phyloP scores from a whole-genome alignment of 1,140 invertebrate species.

The Achroia grisella region DNA sequence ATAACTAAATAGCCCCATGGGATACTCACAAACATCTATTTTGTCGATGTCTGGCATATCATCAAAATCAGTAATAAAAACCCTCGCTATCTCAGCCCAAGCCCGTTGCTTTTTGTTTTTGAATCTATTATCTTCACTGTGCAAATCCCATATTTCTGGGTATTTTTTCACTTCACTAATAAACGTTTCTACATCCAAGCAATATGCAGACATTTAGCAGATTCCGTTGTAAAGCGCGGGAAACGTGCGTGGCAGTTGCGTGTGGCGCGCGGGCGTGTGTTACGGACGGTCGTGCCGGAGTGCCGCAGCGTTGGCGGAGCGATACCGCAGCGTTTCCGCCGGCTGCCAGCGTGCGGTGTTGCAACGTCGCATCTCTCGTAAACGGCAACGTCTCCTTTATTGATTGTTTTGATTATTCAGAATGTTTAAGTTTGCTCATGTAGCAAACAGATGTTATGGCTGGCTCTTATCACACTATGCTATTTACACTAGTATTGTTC shows the following conservation, averaged over 20 bases:
- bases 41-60: slow-evolving; percentile 30
- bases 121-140: slow-evolving; percentile 30
- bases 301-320: slow-evolving; percentile 20
- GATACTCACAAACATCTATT: slow-evolving; percentile 43
- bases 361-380: slow-evolving; percentile 29
- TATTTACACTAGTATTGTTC: too few relatives aligned
- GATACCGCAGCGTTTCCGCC: slow-evolving; percentile 15
- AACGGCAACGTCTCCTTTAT: slow-evolving; percentile 1
- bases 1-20: background rate
- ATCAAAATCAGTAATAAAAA: slow-evolving; percentile 42
- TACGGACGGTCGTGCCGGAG: slow-evolving; percentile 19
- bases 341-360: slow-evolving; percentile 12
- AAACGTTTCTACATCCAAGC: slow-evolving; percentile 37
- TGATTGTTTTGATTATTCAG: slow-evolving; percentile 1
- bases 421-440: background rate
- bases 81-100: slow-evolving; percentile 36
- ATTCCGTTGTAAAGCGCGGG: too few relatives aligned
- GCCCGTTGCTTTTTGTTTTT: slow-evolving; percentile 32
- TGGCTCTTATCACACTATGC: too few relatives aligned
- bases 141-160: slow-evolving; percentile 43
- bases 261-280: too few relatives aligned
- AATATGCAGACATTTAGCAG: too few relatives aligned
- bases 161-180: slow-evolving; percentile 48
- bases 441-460: background rate
- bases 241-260: too few relatives aligned